These are phyloP conservation scores for Crocodylus rhombifer DNA, from an alignment of 2,797 vertebrate species.

Conservation along the genomic window DNA sequence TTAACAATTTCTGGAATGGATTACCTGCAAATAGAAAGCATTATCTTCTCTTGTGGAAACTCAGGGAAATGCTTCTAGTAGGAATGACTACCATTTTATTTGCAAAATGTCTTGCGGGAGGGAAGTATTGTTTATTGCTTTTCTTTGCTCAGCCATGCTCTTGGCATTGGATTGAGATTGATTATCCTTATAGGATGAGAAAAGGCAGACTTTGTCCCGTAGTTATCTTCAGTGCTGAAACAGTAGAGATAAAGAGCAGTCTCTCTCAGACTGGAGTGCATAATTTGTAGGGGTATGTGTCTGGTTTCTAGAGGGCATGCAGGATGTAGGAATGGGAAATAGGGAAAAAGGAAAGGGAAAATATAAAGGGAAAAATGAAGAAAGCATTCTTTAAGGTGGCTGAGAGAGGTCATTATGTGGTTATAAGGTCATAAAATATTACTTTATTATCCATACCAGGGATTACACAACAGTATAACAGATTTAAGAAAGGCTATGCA, in stretches of 20 bases:
- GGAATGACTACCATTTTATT: slow-evolving; percentile 4
- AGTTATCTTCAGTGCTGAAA: not conserved
- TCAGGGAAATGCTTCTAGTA: not conserved
- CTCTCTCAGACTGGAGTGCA: too few species aligned
- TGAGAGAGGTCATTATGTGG: too few species aligned
- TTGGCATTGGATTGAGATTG: slow-evolving; percentile 12
- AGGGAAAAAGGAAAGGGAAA: too few species aligned
- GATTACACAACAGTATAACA: too few species aligned
- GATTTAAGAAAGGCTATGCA: too few species aligned
- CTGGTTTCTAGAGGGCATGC: too few species aligned
- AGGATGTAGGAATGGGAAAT: too few species aligned
- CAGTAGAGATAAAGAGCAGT: too few species aligned
- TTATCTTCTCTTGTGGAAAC: not conserved
- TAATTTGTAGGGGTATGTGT: too few species aligned
- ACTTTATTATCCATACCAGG: too few species aligned
- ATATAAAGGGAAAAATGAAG: not conserved
- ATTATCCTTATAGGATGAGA: slow-evolving; percentile 8
- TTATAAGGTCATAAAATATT: too few species aligned
- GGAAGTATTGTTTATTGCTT: not conserved
- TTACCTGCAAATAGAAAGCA: slow-evolving; percentile 18
- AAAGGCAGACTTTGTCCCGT: not conserved
- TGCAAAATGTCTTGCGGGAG: not conserved
- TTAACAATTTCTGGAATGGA: not conserved
- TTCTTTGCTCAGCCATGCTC: not conserved
- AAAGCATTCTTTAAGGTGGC: too few species aligned